Base-by-base conservation (phyloP, 2,113 vertebrate genomes). In the Vulpes vulpes region DNA sequence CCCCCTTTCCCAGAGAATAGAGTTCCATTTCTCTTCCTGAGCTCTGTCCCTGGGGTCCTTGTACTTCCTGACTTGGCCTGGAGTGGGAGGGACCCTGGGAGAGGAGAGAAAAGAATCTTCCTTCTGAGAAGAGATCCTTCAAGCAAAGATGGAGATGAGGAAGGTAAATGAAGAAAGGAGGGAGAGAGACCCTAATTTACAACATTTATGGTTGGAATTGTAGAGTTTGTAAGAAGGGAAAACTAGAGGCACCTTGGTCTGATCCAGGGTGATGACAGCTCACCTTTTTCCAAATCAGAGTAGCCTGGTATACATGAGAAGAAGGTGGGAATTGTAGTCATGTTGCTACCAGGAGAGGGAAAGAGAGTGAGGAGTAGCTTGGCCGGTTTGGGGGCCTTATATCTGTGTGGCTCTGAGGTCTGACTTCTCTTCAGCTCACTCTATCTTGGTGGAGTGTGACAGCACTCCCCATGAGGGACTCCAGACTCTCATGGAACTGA, bases 231-330 rank as follows among this genome's bases (percentile, higher is more conserved):
- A 53, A 55, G 79, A 86, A 84, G 49, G 25, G 27, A 43, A 91
- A 49, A 15, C 71, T 64, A 35, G 25, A 74, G 65, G 35, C 23
- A n/a, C 10, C 2, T 59, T 6, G 35, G 11, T 60, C 62, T 89
- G 69, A 69, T 3, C 3, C 64, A 69, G n/a, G 38, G 20, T 88
- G 59, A 55, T 22, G 76, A 32, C 12, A 8, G 2, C 49, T 67
- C 43, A 15, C 11, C 16, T 94, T 78, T 95, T 95, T 71, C 71
- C 32, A 67, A 76, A 78, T 81, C 15, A 59, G 59, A 64, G 5
- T 59, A 57, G 60, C 32, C 19, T 0, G 64, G 51, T 22, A 3
- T 22, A 78, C 53, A 27, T 9, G 7, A 43, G 59, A 30, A 57
- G 59, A 16, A 65, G 76, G 27, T 8, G 3, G 32, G n/a, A n/a